These are phyloP conservation scores for Sycon ciliatum DNA, from an alignment of 37 sponge, comb jelly and placozoan species.

Conservation along the genomic window DNA sequence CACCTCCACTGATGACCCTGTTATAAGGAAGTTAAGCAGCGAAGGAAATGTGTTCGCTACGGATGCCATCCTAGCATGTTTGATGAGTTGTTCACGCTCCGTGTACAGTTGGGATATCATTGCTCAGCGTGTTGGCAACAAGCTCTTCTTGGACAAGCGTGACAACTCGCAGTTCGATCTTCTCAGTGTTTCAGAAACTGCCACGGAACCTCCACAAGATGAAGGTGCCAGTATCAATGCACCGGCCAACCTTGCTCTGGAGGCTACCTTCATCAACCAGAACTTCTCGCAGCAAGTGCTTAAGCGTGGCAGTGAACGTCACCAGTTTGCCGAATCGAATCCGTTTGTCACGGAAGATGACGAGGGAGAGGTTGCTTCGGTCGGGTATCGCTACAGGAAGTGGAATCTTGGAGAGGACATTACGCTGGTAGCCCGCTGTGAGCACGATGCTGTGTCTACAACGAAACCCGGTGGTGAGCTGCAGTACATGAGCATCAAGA, in stretches of 20 bases:
- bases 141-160: conserved; percentile 90
- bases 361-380: conserved; percentile 53
- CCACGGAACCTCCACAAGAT: conserved; percentile 84
- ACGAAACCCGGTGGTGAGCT: conserved; percentile 18
- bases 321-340: conserved; percentile 49
- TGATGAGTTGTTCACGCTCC: conserved; percentile 96
- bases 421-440: conserved; percentile 66
- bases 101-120: conserved; percentile 96
- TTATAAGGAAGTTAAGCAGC: conserved; percentile 63
- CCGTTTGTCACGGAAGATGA: conserved; percentile 78
- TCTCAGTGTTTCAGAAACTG: conserved; percentile 88
- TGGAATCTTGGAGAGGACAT: conserved; percentile 49
- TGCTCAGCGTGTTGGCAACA: no score
- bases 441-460: conserved; percentile 71
- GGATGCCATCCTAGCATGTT: conserved; percentile 87
- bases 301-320: no score
- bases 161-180: conserved; percentile 86
- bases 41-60: conserved; percentile 93
- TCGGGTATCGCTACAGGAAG: conserved; percentile 77
- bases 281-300: conserved; percentile 93
- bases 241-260: conserved; percentile 60
- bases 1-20: conserved; percentile 88
- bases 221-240: conserved; percentile 63
- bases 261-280: conserved; percentile 95
- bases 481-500: conserved; percentile 68